These are phyloP conservation scores for Ailurus styani DNA, from an alignment of 2,113 vertebrate genomes.

Conservation along the genomic window DNA sequence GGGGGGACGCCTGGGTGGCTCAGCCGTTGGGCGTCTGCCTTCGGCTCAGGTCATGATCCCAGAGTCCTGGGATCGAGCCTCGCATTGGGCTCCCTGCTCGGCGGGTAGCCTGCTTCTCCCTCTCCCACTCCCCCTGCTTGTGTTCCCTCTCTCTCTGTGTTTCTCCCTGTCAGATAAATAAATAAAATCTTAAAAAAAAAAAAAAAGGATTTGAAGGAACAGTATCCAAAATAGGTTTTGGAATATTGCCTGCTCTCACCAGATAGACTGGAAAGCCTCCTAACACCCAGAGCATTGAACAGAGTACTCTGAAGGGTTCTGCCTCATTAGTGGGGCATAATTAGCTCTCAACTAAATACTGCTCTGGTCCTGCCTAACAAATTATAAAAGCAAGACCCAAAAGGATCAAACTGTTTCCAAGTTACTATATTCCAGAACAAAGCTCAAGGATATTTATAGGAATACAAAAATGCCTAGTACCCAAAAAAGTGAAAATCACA, in stretches of 20 bases:
- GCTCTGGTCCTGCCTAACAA: neutral
- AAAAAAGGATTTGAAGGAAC: neutral
- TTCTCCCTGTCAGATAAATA: too few species aligned
- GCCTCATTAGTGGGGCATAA: neutral
- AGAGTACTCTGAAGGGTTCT: neutral
- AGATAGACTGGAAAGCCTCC: neutral
- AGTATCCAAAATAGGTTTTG: neutral
- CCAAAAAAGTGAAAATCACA: slow-evolving; percentile 49
- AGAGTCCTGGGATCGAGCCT: too few species aligned
- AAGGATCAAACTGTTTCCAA: slow-evolving; percentile 36
- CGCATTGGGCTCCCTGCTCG: too few species aligned
- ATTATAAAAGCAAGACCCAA: neutral
- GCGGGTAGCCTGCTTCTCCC: too few species aligned
- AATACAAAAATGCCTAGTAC: slow-evolving; percentile 48
- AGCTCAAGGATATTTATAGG: slow-evolving; percentile 35
- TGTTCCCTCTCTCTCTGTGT: too few species aligned
- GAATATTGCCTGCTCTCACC: neutral
- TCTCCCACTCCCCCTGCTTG: too few species aligned
- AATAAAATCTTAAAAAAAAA: too few species aligned
- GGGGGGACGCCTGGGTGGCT: too few species aligned
- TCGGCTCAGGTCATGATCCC: too few species aligned
- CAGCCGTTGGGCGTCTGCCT: too few species aligned
- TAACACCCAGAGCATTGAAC: neutral
- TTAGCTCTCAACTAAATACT: neutral
- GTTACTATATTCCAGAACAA: slow-evolving; percentile 42